Percentiles rank a stretch among this genome's conserved stretches.
Conservation (phyloP, 2,797 vertebrate genomes). For the Garrulus glandarius region DNA sequence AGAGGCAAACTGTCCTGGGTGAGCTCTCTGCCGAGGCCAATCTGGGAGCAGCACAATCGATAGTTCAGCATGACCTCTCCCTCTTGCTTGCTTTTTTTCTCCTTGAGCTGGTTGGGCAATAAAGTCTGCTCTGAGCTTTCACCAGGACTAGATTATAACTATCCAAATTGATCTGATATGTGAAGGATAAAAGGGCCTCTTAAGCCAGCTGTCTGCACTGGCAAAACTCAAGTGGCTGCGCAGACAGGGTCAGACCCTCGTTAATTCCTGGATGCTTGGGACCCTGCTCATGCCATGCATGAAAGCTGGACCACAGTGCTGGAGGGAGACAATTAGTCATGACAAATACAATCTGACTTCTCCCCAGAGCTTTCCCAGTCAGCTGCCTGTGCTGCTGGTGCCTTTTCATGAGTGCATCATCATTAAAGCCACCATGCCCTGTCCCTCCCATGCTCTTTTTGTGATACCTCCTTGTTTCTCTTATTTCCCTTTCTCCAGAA, state of each 20-base stretch:
- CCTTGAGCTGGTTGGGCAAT: slow-evolving; percentile 11
- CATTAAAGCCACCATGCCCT: neutral
- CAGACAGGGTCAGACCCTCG: slow-evolving; percentile 24
- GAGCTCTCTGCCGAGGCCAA: neutral
- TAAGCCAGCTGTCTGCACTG: slow-evolving; percentile 15
- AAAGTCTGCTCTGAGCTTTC: neutral
- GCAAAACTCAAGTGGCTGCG: neutral
- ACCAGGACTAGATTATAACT: slow-evolving; percentile 35
- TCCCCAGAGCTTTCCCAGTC: neutral
- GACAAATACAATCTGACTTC: neutral
- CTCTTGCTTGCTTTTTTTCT: slow-evolving; percentile 28
- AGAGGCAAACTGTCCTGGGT: slow-evolving; percentile 8
- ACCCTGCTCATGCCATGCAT: neutral
- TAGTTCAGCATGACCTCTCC: slow-evolving; percentile 54
- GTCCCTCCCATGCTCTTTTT: neutral
- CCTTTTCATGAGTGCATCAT: neutral
- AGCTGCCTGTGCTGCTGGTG: neutral
- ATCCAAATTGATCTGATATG: slow-evolving; percentile 22
- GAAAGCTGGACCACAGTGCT: neutral
- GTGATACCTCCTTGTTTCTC: neutral
- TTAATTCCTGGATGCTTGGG: neutral
- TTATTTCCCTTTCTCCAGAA: neutral
- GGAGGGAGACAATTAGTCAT: slow-evolving; percentile 9
- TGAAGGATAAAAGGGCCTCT: neutral
- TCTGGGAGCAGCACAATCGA: slow-evolving; percentile 29